Percentiles rank a stretch among this genome's conserved stretches.
phyloP scores from a whole-genome alignment of 2,888 invertebrate genomes.

The Euplagia quadripunctaria region DNA sequence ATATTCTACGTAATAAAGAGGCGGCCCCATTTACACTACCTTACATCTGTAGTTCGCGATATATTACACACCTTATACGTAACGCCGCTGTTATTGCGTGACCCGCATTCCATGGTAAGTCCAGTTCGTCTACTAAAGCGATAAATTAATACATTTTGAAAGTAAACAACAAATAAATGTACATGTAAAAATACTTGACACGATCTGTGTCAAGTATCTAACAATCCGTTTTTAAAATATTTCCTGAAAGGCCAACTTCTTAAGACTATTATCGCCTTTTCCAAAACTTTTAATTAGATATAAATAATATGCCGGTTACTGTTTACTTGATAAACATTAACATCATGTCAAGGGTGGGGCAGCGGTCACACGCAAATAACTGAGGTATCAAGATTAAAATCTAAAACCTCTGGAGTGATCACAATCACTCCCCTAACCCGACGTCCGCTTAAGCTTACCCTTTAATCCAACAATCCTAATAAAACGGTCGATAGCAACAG shows the following conservation, averaged over 20 bases:
- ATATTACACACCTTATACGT: slow-evolving; percentile 22
- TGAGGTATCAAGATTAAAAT: slow-evolving; percentile 42
- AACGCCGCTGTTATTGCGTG: slow-evolving; percentile 16
- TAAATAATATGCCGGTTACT: neutral
- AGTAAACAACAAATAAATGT: neutral
- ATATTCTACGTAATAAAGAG: slow-evolving; percentile 75
- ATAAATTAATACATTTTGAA: neutral
- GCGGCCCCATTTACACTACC: slow-evolving; percentile 83
- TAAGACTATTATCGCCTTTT: neutral
- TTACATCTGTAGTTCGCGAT: slow-evolving; percentile 53
- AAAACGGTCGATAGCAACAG: slow-evolving; percentile 35
- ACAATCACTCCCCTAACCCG: slow-evolving; percentile 25
- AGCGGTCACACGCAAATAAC: slow-evolving; percentile 39
- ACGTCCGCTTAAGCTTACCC: slow-evolving; percentile 35
- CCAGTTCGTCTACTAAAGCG: neutral
- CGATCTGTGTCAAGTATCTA: too few species aligned
- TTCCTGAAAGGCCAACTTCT: neutral
- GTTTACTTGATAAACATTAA: neutral
- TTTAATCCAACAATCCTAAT: slow-evolving; percentile 36
- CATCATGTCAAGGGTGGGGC: slow-evolving; percentile 17
- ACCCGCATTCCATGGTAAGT: neutral
- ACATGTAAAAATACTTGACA: too few species aligned
- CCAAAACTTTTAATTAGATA: slow-evolving; percentile 13
- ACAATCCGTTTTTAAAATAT: neutral
- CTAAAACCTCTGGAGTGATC: slow-evolving; percentile 34